A percentile compares a stretch with the other conserved stretches of the same genome.
phyloP scores from a whole-genome alignment of 2,888 invertebrate species.

The Chrysodeixis includens region DNA sequence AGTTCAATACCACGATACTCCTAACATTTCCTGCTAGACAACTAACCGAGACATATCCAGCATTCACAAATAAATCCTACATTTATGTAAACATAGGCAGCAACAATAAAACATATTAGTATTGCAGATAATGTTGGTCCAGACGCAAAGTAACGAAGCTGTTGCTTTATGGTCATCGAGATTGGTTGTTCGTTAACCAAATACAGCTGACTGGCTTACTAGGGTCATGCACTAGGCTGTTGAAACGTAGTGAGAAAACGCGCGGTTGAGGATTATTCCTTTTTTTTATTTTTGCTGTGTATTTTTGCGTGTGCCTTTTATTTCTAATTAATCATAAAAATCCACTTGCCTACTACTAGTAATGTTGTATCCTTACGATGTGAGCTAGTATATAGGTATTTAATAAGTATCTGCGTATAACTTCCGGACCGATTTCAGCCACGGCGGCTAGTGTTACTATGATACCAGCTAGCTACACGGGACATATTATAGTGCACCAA shows the following conservation, averaged over 20 bases:
- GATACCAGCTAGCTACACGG: no score
- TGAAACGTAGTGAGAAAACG: neutral
- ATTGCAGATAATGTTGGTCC: conserved; percentile 35
- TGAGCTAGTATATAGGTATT: no score
- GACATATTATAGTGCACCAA: no score
- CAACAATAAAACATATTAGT: conserved; percentile 50
- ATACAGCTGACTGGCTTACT: conserved; percentile 36
- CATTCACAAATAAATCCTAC: conserved; percentile 30
- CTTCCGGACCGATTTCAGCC: no score
- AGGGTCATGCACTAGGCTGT: conserved; percentile 27
- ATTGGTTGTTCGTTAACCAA: conserved; percentile 52
- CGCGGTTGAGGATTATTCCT: neutral
- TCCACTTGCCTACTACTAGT: no score
- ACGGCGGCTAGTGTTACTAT: no score
- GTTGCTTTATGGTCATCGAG: conserved; percentile 54
- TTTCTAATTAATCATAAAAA: no score
- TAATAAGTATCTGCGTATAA: no score
- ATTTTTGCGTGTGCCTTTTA: no score
- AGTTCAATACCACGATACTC: neutral
- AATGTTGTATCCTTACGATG: no score
- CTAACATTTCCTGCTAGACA: conserved; percentile 8
- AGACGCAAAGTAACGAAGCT: conserved; percentile 52
- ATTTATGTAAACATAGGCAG: conserved; percentile 40
- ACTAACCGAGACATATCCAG: neutral
- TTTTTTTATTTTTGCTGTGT: no score